Base-by-base conservation (phyloP, 2,888 invertebrate genomes). In the Anagyrus pseudococci region DNA sequence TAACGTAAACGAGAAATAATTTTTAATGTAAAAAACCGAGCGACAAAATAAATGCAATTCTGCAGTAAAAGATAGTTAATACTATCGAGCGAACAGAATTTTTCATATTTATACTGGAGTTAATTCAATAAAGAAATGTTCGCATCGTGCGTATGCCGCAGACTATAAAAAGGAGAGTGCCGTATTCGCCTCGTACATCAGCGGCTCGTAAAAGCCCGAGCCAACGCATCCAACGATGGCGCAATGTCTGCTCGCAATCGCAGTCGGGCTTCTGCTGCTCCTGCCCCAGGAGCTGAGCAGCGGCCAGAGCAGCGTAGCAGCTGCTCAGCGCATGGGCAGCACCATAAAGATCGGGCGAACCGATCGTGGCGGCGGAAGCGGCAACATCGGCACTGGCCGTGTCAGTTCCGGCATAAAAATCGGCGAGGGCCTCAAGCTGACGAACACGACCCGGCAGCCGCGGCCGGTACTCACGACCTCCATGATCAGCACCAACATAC, bases 401-500 rank as follows among this genome's bases (percentile, higher is more conserved):
- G 43, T 55, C 41, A 62, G 44, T 19, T 66, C 66, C 10, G 29
- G n/a, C 22, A 66, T 66, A 22, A 62, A 59, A 23, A 55, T 66
- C 20, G 66, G 66, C 48, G 59, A 62, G 6, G 56, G 48, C 10
- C 2, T 46, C 44, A 66, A 62, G 25, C 43, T 59, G 2, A 26
- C 57, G 15, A 66, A 66, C 33, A 55, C 58, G 23, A 66, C 59
- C 25, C 55, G 62, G 7, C 26, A n/a, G 2, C 0, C 19, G n/a
- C 41, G 66, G 6, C 59, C 66, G 0, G 19, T 20, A 0, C 56
- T 62, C 22, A 66, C 56, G 19, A 57, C 48, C 15, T 59, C 66
- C 6, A 66, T 62, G 66, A 59, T 53, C 59, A 66, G 62, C 37
- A 66, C 59, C 6, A 53, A 7, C n/a, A 62, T 62, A 8, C 66